phyloP scores from a whole-genome alignment of 2,888 invertebrate genomes.

The Brassicogethes aeneus region DNA sequence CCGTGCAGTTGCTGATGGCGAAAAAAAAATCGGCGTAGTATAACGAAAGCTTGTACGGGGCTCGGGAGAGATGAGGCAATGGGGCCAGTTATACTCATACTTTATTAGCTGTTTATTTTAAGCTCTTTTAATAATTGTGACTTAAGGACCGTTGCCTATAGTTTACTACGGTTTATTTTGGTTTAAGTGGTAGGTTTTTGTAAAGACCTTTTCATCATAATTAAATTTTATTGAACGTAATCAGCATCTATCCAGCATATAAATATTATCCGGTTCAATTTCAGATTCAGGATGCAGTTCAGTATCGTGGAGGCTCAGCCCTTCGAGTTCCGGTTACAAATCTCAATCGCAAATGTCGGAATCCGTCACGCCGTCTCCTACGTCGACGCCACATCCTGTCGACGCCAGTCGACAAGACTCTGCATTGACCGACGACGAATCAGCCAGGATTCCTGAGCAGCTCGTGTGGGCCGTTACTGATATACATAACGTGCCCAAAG shows the following conservation, averaged over 20 bases:
- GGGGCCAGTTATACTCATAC: no score
- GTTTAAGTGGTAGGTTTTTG: no score
- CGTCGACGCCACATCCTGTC: constrained; percentile 44
- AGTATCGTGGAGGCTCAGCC: constrained; percentile 58
- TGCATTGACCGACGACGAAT: constrained; percentile 28
- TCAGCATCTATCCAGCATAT: background rate
- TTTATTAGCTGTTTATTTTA: no score
- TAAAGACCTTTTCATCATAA: no score
- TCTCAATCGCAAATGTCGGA: constrained; percentile 65
- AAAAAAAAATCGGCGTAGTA: no score
- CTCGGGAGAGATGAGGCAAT: no score
- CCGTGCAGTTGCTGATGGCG: no score
- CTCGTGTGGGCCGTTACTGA: constrained; percentile 85
- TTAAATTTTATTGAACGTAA: no score
- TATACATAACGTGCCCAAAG: constrained; percentile 75
- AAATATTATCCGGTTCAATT: constrained; percentile 6
- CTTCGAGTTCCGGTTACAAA: constrained; percentile 69
- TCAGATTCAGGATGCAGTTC: constrained; percentile 52
- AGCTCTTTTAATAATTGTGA: no score
- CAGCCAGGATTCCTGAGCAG: constrained; percentile 26
- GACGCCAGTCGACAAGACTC: constrained; percentile 26
- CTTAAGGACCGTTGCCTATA: no score
- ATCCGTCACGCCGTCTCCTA: constrained; percentile 71
- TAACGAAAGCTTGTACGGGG: no score
- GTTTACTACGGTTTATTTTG: no score